Evolutionary conservation across 30 jellyfish, hydroid and myxozoan genomes (phyloP), one percentile per base, ranked within the genome.

Genomic region (Euphysa ruthae): DNA sequence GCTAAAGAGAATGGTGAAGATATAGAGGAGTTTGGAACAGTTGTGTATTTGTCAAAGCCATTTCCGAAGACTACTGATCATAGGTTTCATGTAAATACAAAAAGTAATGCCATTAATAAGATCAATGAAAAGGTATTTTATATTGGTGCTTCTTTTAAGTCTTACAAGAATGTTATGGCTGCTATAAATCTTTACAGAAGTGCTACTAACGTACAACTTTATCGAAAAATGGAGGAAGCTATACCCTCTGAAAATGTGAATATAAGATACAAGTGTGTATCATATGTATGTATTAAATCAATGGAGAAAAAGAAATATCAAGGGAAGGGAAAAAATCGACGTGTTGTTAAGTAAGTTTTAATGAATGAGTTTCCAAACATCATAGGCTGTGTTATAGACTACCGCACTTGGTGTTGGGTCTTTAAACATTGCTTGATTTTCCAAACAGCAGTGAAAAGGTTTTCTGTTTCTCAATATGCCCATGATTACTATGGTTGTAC

Each of bases 101-200:
- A 61, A 13, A 24, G 19, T 0, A 28, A 27, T 8, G 50, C 16
- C 35, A 16, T 13, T 5, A 3, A 16, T 16, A 27, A 56, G 69
- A 42, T 4, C 2, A 22, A 32, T 22, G 74, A 21, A 55, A 8
- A 43, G 26, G 33, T 8, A 22, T 31, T 34, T 56, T 56, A 2
- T 26, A 22, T 44, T 30, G 80, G 80, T 7, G 52, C 76, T 18
- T 7, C 15, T 28, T 68, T 43, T 43, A 27, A 21, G 33, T 7
- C 58, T n/a, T 22, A 21, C 80, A 68, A 68, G 29, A 73, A 68
- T 15, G 27, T 52, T 20, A 73, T 30, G n/a, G 43, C 16, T 16
- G 80, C 80, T 4, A 30, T 68, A 49, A 28, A 16, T 29, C 50
- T 23, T 14, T 68, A 68, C 24, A 68, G 54, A 68, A 52, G 26